Conservation (phyloP, 2,113 vertebrate species). For the Mixornis gularis region DNA sequence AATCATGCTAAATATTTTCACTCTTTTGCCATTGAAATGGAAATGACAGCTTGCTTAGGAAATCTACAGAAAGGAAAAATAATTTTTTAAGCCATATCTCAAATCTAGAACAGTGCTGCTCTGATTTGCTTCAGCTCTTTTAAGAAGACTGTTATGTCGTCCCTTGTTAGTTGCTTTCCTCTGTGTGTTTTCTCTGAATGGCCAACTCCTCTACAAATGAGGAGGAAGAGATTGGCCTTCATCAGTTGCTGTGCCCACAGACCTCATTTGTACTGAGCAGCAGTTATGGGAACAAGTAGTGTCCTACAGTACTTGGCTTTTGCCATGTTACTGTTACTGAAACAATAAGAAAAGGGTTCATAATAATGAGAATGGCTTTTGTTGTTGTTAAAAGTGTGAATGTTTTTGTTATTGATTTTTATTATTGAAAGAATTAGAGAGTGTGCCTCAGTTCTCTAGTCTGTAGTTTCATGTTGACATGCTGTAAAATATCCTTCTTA, state of each 20-base stretch:
- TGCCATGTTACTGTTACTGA: not conserved
- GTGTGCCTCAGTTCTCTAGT: not conserved
- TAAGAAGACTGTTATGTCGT: not conserved
- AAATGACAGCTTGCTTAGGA: not conserved
- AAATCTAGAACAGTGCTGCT: not conserved
- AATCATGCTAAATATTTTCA: not conserved
- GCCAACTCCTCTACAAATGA: not conserved
- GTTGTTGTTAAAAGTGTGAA: not conserved
- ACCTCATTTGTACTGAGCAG: not conserved
- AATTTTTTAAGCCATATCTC: not conserved
- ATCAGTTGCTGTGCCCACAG: not conserved
- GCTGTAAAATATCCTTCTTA: constrained; percentile 19
- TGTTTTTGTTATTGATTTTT: not conserved
- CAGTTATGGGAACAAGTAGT: not conserved
- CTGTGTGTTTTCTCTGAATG: not conserved
- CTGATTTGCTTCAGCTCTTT: not conserved
- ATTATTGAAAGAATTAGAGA: not conserved
- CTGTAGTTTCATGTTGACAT: not conserved
- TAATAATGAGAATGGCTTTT: not conserved
- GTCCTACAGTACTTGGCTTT: not conserved
- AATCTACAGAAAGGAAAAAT: not conserved
- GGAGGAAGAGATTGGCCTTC: not conserved
- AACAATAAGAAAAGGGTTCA: not conserved
- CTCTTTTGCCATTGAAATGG: not conserved
- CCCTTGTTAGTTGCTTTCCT: not conserved